These are phyloP conservation scores for Stenopsyche tienmushanensis DNA, from an alignment of 1,140 invertebrate species.

Conservation along the genomic window DNA sequence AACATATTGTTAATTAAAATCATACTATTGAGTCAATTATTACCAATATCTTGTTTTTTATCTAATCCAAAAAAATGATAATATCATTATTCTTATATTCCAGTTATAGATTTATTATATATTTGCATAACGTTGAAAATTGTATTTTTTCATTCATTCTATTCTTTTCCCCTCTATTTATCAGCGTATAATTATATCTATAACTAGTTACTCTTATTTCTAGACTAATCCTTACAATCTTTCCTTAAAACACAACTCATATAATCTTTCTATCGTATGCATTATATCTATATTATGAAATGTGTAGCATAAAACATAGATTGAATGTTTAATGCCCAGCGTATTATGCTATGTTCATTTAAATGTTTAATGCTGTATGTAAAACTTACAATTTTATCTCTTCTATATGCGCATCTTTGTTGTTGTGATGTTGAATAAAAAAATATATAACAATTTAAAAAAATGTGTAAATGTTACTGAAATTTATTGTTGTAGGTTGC, in stretches of 20 bases:
- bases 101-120: too few relatives aligned
- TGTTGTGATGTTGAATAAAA: constrained; percentile 41
- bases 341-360: constrained; percentile 33
- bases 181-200: constrained; percentile 14
- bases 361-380: constrained; percentile 29
- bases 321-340: constrained; percentile 33
- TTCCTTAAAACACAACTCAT: constrained; percentile 25
- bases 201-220: constrained; percentile 19
- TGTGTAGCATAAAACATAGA: constrained; percentile 36
- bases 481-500: constrained; percentile 40
- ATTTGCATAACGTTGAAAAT: too few relatives aligned
- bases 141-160: too few relatives aligned
- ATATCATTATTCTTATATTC: too few relatives aligned
- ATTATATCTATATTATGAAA: constrained; percentile 32
- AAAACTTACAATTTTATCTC: constrained; percentile 21
- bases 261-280: constrained; percentile 31
- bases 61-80: too few relatives aligned
- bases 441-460: constrained; percentile 36
- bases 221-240: constrained; percentile 25
- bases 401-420: constrained; percentile 40
- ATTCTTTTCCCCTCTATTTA: not conserved
- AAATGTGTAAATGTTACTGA: constrained; percentile 41
- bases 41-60: too few relatives aligned
- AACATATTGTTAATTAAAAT: too few relatives aligned
- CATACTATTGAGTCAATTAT: too few relatives aligned